Base-by-base conservation (phyloP, 2,797 vertebrate species). In the Periophthalmus magnuspinnatus region DNA sequence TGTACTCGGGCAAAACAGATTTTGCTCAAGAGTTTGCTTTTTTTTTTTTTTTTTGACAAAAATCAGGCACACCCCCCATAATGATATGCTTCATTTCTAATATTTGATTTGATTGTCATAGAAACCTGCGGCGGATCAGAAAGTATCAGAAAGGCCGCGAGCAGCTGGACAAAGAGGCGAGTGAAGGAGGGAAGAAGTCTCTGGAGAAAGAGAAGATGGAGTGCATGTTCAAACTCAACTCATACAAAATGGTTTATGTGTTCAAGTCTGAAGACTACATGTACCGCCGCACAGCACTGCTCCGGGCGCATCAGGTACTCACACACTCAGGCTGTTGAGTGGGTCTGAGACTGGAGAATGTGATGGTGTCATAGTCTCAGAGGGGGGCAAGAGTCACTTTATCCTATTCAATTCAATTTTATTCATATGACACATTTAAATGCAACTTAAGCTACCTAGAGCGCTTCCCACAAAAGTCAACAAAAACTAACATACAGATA, bases 181-280 rank as follows among this genome's bases (percentile, higher is more conserved):
- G 92, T 13, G 97, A 97, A 86, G 89, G 89, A 0, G 86, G 84
- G 57, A 89, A 90, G 78, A 97, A 98, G 73, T 82, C 94, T 58
- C 76, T 95, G 78, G 96, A 98, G 71, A 96, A 94, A 89, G 92
- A 97, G 86, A 99, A 99, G 78, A 92, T 98, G 91, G 95, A 98
- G 89, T 99, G 97, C 88, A 96, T 97, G 92, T 99, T 99, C 91
- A 98, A 98, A 80, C 93, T 99, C 81, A 99, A 99, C 89, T 98
- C 97, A 6, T 99, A 99, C 83, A 99, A 99, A 93, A 99, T 99
- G 97, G 97, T 99, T 17, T 99, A 99, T 0, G 97, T 99, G 79
- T 98, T 99, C 86, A 99, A 99, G 84, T 99, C 97, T 0, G 97
- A 99, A 89, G 97, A 99, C 89, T 99, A 99, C 93, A 98, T 99